Conservation (phyloP, 2,888 invertebrate species). For the Drosophila sordidula region DNA sequence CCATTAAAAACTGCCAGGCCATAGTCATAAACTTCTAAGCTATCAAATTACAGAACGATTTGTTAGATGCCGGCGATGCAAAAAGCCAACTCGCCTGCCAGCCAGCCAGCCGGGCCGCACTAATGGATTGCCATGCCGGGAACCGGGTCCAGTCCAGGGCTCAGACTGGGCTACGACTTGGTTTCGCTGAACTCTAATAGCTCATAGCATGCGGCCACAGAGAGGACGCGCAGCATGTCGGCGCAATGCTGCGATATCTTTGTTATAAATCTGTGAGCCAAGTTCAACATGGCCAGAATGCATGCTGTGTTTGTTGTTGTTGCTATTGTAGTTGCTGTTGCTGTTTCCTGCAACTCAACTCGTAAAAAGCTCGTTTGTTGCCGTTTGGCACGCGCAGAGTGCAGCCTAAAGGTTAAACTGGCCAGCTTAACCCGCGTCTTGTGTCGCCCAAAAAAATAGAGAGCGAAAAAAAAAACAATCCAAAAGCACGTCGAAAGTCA, state of each 20-base stretch:
- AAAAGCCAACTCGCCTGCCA: slow-evolving; percentile 49
- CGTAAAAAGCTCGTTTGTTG: slow-evolving; percentile 81
- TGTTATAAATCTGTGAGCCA: slow-evolving; percentile 83
- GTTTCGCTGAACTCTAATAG: slow-evolving; percentile 78
- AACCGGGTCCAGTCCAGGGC: slow-evolving; percentile 41
- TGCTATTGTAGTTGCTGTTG: slow-evolving; percentile 46
- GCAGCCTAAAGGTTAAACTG: slow-evolving; percentile 71
- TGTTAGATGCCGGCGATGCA: slow-evolving; percentile 80
- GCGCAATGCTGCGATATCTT: slow-evolving; percentile 78
- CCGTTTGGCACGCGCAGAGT: slow-evolving; percentile 79
- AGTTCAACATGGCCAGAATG: slow-evolving; percentile 72
- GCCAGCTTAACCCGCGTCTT: slow-evolving; percentile 63
- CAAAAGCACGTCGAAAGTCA: slow-evolving; percentile 28
- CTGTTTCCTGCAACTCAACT: slow-evolving; percentile 63
- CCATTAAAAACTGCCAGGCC: slow-evolving; percentile 79
- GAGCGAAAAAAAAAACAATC: slow-evolving; percentile 9
- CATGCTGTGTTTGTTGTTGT: slow-evolving; percentile 75
- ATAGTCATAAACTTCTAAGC: slow-evolving; percentile 81
- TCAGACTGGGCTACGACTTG: slow-evolving; percentile 46
- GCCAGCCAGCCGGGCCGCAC: slow-evolving; percentile 31
- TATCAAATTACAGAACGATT: slow-evolving; percentile 82
- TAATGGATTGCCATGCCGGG: slow-evolving; percentile 72
- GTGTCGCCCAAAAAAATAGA: slow-evolving; percentile 20
- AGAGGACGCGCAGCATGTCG: slow-evolving; percentile 71
- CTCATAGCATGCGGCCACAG: slow-evolving; percentile 67